Base-by-base conservation (phyloP, 2,888 invertebrate genomes). In the Tetranychus piercei region DNA sequence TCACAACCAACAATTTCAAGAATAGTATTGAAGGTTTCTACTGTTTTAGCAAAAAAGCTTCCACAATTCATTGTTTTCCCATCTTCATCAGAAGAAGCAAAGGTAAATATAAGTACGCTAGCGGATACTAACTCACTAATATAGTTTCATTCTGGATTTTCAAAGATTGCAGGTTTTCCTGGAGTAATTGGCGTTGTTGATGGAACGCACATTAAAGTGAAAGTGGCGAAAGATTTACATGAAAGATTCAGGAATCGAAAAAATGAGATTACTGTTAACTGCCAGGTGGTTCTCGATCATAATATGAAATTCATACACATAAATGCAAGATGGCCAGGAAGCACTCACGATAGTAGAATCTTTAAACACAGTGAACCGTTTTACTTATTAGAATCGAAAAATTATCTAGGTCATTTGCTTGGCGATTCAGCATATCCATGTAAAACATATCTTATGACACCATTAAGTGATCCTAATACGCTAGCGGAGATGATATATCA, bases 271-370 rank as follows among this genome's bases (percentile, higher is more conserved):
- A 74, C 77, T 1, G 18, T 78, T 18, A 78, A 78, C 71, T 76
- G 75, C 34, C 77, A 74, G 18, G 74, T 69, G 4, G 75, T 74
- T 20, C 69, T 65, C 81, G 82, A 82, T 79, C 79, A 75, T 79
- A 78, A 55, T 80, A 81, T 78, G 43, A 71, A 76, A 44, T 75
- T 78, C 45, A 76, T 74, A 20, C 73, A 78, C 74, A 34, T 79
- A 18, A 75, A 77, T 23, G 76, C 76, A 6, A 64, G 80, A 23
- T 81, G 80, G 79, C 80, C 80, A 43, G 80, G 81, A 7, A 78
- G 79, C 7, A 75, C 76, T 7, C 79, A 80, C 75, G 81, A 82
- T 76, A 77, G 78, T 71, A 80, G 80, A 15, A 80, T 81, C 20
- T 81, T 81, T 73, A 71, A n/a, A 15, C 5, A 71, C n/a, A 43